Percentiles rank a stretch among this genome's conserved stretches.
Conservation (phyloP, 2,797 vertebrate genomes). For the Mormyrus hasselquistii region DNA sequence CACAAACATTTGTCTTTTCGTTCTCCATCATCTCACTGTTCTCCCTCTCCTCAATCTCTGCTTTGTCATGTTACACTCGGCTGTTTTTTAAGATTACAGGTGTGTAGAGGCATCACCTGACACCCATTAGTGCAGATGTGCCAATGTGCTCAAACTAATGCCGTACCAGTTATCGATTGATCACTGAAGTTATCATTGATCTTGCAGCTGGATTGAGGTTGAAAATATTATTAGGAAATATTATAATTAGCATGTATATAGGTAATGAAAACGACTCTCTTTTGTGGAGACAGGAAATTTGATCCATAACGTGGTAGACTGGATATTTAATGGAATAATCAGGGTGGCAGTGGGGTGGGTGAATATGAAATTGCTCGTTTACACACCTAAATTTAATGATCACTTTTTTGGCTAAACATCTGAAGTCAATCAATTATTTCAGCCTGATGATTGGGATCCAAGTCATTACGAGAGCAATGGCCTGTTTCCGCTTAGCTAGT, state of each 20-base stretch:
- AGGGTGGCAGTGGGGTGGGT: neutral
- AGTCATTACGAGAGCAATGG: constrained; percentile 19
- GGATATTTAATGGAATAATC: constrained; percentile 1
- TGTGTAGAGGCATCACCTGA: neutral
- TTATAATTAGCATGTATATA: neutral
- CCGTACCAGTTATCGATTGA: neutral
- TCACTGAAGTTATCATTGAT: neutral
- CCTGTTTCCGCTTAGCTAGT: neutral
- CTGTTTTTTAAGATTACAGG: neutral
- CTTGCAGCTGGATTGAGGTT: neutral
- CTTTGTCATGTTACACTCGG: neutral
- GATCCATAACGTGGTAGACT: neutral
- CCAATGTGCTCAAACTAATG: neutral
- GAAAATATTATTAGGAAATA: neutral
- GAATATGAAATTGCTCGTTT: neutral
- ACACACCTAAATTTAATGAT: constrained; percentile 10
- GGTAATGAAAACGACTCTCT: neutral
- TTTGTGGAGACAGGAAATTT: neutral
- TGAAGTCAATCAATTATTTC: constrained; percentile 5
- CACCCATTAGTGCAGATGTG: neutral
- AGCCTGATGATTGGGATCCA: constrained; percentile 3
- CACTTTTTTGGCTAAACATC: constrained; percentile 14
- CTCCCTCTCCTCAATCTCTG: neutral
- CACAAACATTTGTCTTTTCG: constrained; percentile 14
- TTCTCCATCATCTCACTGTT: neutral